phyloP scores from a whole-genome alignment of 2,888 invertebrate species.

The Erebia palarica region DNA sequence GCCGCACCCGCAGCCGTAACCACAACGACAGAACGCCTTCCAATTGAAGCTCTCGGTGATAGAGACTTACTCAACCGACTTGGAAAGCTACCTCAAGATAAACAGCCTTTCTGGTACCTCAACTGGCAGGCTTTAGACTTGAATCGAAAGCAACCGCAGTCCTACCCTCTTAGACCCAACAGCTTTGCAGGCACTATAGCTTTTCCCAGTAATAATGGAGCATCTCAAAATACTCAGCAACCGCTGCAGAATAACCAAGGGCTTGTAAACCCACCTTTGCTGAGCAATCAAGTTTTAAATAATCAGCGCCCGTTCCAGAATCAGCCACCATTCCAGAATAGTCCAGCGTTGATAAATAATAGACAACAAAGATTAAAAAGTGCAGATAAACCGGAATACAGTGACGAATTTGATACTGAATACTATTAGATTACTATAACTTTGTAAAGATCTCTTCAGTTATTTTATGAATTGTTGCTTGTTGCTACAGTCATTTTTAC shows the following conservation, averaged over 20 bases:
- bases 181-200: conserved; percentile 46
- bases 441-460: neutral
- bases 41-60: conserved; percentile 86
- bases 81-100: conserved; percentile 82
- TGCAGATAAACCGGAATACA: neutral
- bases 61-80: conserved; percentile 80
- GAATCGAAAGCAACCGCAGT: conserved; percentile 64
- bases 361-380: neutral
- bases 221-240: conserved; percentile 19
- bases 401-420: neutral
- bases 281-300: neutral
- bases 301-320: neutral
- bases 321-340: conserved; percentile 2
- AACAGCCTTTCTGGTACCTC: conserved; percentile 87
- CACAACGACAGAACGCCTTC: conserved; percentile 71
- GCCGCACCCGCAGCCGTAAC: conserved; percentile 52
- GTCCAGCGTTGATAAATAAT: neutral
- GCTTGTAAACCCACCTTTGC: neutral
- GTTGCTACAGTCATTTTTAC: neutral
- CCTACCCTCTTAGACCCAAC: conserved; percentile 52
- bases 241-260: conserved; percentile 7
- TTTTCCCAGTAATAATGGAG: neutral
- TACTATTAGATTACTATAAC: neutral
- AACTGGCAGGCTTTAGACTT: conserved; percentile 85
- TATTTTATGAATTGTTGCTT: neutral